A percentile compares a stretch with the other conserved stretches of the same genome.
Conservation (phyloP, 92 coral and sea anemone species). For the Actinostola sp. region DNA sequence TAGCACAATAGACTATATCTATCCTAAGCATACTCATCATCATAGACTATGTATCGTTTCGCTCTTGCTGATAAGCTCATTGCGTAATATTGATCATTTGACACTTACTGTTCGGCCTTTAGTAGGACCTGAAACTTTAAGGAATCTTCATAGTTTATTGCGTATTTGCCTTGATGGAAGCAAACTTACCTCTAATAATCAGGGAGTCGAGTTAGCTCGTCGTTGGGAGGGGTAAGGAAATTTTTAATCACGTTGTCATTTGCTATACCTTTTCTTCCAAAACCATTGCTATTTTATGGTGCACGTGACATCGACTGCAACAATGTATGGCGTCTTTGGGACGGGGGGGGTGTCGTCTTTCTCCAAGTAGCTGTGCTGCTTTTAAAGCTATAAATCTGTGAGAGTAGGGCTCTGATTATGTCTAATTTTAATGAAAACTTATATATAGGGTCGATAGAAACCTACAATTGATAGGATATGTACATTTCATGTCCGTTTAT, state of each 20-base stretch:
- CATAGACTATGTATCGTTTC: too few species aligned
- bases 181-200: too few species aligned
- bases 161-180: too few species aligned
- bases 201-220: too few species aligned
- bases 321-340: background rate
- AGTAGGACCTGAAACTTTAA: too few species aligned
- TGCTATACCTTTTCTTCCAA: background rate
- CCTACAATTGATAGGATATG: background rate
- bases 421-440: background rate
- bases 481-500: background rate
- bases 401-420: background rate
- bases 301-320: background rate
- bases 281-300: background rate
- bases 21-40: too few species aligned
- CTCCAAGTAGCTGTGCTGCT: background rate
- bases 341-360: background rate
- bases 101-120: too few species aligned
- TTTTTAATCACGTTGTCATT: conserved; percentile 6
- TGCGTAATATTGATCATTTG: too few species aligned
- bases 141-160: too few species aligned
- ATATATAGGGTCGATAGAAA: conserved; percentile 13
- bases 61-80: too few species aligned
- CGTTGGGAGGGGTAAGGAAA: too few species aligned
- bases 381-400: background rate
- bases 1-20: too few species aligned